Evolutionary conservation across 64 coral and sea anemone genomes (phyloP), one percentile per base, ranked within the genome.

Genomic region (Acropora yongei): DNA sequence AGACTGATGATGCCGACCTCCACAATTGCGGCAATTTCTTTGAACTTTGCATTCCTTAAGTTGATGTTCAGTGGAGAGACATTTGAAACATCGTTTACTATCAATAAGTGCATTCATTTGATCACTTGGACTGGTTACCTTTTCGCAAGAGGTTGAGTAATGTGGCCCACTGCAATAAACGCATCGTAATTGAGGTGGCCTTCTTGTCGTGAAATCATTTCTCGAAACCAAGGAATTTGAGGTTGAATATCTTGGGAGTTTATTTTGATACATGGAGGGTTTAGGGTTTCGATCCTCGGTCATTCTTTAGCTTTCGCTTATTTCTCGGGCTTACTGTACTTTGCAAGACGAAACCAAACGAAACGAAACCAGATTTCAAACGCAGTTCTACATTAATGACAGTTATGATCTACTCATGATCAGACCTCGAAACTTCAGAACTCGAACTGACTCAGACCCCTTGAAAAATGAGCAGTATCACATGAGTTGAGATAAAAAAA

Each of bases 1-100:
- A 17, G 91, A 93, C 55, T 94, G 92, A 51, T 94, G 92, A 76
- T 93, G 92, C 69, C 77, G 82, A n/a, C 79, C 55, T 61, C 51
- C 43, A 83, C 92, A 94, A 19, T 84, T 83, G 6, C 78, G 63
- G 75, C 92, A 94, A 76, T 84, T 94, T 65, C 89, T 89, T 63
- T 63, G 58, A 63, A 10, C 58, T 8, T 75, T 48, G 75, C 92
- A 94, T 42, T 94, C 72, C 40, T 48, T 60, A 68, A 68, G 55
- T 49, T 63, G 74, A 63, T 94, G 92, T 16, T 76, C 76, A 47
- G 61, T 83, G 47, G 60, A 80, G 16, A 94, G 48, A 82, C 92
- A 89, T 6, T 57, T 77, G 39, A 77, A 94, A 80, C 86, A 94
- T 73, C 86, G 74, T 49, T 77, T 63, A 61, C 10, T 47, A 39